Percentiles rank a stretch among this genome's conserved stretches.
Evolutionary conservation across 2,113 vertebrate species (phyloP).

Genomic region (Alligator sinensis): DNA sequence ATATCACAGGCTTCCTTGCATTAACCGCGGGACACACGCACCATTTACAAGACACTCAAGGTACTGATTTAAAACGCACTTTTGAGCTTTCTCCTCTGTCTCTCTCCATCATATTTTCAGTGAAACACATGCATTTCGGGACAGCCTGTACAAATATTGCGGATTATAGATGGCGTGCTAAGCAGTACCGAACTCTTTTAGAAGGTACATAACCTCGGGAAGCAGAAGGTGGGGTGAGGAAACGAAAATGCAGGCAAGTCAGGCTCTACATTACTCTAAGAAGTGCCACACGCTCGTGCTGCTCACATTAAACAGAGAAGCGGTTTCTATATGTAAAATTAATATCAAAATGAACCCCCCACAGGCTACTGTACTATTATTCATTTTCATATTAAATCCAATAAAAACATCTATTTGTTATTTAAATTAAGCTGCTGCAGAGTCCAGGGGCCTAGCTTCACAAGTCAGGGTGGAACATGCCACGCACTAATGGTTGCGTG

Average conservation of each 20-base stretch:
- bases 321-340: not conserved
- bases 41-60: not conserved
- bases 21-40: not conserved
- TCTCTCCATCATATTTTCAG: not conserved
- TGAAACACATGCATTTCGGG: rapidly evolving
- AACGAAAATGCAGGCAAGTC: conserved; percentile 8
- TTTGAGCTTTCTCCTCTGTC: not conserved
- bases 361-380: not conserved
- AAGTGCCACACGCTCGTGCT: not conserved
- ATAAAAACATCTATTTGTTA: not conserved
- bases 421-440: conserved; percentile 10
- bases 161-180: not conserved
- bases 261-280: not conserved
- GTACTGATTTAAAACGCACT: not conserved
- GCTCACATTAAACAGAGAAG: not conserved
- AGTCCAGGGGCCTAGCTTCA: not conserved
- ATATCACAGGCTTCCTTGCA: not conserved
- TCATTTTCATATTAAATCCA: conserved; percentile 39
- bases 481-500: not conserved
- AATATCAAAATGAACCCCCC: not conserved
- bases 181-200: not conserved
- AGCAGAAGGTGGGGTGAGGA: not conserved
- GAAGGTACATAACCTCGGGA: not conserved
- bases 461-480: not conserved
- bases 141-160: rapidly evolving